Evolutionary conservation across 1,140 invertebrate species (phyloP).

Genomic region (Linepithema humile): DNA sequence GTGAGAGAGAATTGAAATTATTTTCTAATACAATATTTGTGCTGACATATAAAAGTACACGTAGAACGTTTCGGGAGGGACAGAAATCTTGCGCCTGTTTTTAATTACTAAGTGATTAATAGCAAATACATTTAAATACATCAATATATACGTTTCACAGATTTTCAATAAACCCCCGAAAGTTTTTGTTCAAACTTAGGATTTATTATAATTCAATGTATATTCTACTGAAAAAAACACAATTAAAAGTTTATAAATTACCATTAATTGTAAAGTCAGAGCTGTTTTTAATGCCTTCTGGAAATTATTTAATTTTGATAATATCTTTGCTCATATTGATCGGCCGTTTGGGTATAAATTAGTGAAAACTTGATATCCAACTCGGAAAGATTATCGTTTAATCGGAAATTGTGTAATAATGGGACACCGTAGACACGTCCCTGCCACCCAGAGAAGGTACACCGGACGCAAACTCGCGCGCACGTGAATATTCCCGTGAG

Average conservation of each 20-base stretch:
- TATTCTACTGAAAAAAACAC: background rate
- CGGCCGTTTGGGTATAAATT: background rate
- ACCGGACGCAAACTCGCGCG: conserved; percentile 30
- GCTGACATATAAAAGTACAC: no score
- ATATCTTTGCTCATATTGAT: background rate
- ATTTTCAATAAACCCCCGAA: no score
- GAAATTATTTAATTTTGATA: background rate
- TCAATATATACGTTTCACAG: no score
- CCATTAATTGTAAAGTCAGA: background rate
- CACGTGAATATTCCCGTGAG: conserved; percentile 58
- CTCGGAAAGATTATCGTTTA: background rate
- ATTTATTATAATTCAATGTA: no score
- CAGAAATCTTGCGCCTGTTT: no score
- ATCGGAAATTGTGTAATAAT: background rate
- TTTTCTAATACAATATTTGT: no score
- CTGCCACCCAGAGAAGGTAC: conserved; percentile 7
- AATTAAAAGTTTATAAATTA: background rate
- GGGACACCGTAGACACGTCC: background rate
- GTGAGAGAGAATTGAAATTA: no score
- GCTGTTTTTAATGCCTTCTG: background rate
- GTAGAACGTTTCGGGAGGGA: no score
- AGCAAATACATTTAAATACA: no score
- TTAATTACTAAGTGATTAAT: no score
- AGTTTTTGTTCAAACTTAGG: no score
- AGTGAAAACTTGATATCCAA: background rate